Percentiles rank a stretch among this genome's conserved stretches.
Conservation (phyloP, 2,797 vertebrate genomes). For the Acanthis flammea region DNA sequence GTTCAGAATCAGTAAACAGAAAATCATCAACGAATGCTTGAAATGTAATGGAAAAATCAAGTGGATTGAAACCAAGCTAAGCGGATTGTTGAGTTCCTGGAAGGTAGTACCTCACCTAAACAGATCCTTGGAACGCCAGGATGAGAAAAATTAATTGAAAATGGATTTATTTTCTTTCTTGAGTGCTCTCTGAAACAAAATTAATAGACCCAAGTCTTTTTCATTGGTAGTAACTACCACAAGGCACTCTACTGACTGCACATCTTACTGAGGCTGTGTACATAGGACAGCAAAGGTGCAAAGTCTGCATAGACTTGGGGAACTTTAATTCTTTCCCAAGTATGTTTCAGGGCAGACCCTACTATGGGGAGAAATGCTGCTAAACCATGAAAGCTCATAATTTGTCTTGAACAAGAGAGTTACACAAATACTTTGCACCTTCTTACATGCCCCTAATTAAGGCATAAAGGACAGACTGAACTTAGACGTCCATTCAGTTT, state of each 20-base stretch:
- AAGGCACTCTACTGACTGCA: background rate
- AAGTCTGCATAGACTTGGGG: background rate
- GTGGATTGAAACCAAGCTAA: background rate
- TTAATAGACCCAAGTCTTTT: background rate
- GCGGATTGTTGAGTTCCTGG: background rate
- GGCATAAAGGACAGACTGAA: background rate
- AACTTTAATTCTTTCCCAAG: background rate
- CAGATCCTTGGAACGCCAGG: background rate
- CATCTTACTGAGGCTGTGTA: background rate
- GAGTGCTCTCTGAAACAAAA: background rate
- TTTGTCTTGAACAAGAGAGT: background rate
- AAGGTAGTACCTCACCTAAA: constrained; percentile 29
- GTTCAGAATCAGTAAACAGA: background rate
- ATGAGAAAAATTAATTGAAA: constrained; percentile 33
- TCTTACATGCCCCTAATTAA: background rate
- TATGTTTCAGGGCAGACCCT: background rate
- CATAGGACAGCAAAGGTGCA: background rate
- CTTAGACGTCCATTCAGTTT: background rate
- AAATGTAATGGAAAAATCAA: background rate
- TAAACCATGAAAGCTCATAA: background rate
- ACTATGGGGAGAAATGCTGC: background rate
- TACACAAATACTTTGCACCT: background rate
- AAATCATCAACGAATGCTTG: background rate
- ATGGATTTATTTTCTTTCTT: background rate
- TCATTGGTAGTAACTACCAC: background rate